Base-by-base conservation (phyloP, 2,113 vertebrate species). In the Hydropotes inermis region DNA sequence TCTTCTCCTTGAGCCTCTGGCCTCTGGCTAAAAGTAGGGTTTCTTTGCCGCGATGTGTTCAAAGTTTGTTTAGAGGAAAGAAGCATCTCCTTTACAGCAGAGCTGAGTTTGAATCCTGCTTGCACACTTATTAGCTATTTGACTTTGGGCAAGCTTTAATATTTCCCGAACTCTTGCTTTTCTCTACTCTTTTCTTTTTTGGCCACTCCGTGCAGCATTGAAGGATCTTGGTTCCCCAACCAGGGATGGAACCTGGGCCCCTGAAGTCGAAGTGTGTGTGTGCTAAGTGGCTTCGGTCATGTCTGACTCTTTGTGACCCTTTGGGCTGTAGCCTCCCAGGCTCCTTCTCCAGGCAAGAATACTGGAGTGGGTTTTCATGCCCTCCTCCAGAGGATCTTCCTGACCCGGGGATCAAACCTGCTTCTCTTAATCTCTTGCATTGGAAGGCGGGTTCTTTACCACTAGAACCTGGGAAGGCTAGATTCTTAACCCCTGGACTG, bases 91-190 rank as follows among this genome's bases (percentile, higher is more conserved):
- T 50, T 50, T 50, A 50, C 47, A 43, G 33, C 25, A 25, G 57
- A 87, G 6, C 15, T 92, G 45, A 84, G 6, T 89, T 70, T 92
- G 23, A 96, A 86, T 64, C 39, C 27, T 79, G 52, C 27, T 85
- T 57, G 16, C 10, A 70, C 25, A 70, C 13, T 82, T 88, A 64
- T 4, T 3, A 50, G 55, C 6, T 89, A 6, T 67, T 97, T 60
- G 25, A 81, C 28, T 89, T 50, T 57, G 36, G 19, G 17, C 8
- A 43, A 91, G 50, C 19, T 61, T 61, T 52, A 64, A 0, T 78
- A 79, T 50, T 94, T 95, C 9, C 15, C 89, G 7, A 87, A 91
- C 39, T 57, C 47, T 78, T 67, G 30, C 52, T 76, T 45, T 45
- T 36, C 50, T 25, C 36, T 43, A 3, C 21, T 14, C 23, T 27